Evolutionary conservation across 2,113 vertebrate genomes (phyloP), one percentile per base, ranked within the genome.

Genomic region (Saccopteryx leptura): DNA sequence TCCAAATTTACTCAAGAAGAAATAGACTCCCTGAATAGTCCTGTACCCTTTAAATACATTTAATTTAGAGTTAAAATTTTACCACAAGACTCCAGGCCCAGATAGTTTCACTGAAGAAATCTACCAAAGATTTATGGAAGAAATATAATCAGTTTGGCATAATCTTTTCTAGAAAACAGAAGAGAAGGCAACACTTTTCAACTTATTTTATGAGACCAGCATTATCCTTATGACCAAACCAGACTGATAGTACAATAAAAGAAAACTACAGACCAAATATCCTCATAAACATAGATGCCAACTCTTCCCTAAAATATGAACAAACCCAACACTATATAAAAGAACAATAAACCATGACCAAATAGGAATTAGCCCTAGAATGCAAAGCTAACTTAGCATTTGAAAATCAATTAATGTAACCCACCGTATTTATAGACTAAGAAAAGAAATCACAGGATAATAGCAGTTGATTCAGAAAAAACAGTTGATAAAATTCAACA

Each of bases 381-480:
- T 78, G 18, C 19, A 61, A 82, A 60, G 46, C n/a, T 69, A 33
- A 90, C 84, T 85, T 65, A 65, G 71, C 19, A 61, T 88, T 91
- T 86, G 82, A 86, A 93, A 95, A 78, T 60, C 80, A 72, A 1
- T 50, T 21, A 17, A 0, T 83, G 28, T 54, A 79, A 88, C 76
- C 24, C 24, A 76, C 5, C 19, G 56, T 58, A 76, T 86, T 93
- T 76, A 84, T 6, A 33, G 28, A 68, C 52, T 17, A 48, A 71
- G 60, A 88, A 95, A 23, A 72, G 84, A 80, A 54, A 26, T n/a
- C 75, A 90, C 15, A 24, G 6, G 13, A 39, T 72, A 83, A 39
- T 58, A 79, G 60, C 61, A 84, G 5, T 65, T 85, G 33, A 80
- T 48, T 90, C 33, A 90, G 81, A 75, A 94, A 94, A 93, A 84